Percentiles rank a stretch among this genome's conserved stretches.
These are phyloP conservation scores for Clusia tigrina DNA, from an alignment of 2,888 invertebrate species.

Conservation along the genomic window DNA sequence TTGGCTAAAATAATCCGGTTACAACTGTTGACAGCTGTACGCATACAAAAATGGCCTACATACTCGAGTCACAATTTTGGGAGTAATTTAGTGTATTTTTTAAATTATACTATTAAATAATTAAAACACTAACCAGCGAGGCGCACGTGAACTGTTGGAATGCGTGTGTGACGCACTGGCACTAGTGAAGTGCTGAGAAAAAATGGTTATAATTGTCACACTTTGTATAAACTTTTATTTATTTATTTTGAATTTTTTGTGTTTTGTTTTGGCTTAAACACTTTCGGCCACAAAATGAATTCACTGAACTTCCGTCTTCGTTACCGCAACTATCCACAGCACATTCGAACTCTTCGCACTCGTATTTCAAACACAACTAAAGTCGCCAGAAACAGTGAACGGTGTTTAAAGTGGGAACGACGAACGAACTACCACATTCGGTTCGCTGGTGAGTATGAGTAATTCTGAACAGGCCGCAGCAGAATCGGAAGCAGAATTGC, in stretches of 20 bases:
- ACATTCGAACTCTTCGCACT: slow-evolving; percentile 1
- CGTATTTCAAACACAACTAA: slow-evolving; percentile 2
- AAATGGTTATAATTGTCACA: slow-evolving; percentile 1
- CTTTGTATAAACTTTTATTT: slow-evolving; percentile 7
- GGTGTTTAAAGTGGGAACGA: background rate
- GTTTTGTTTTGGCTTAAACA: slow-evolving; percentile 2
- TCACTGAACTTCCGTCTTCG: background rate
- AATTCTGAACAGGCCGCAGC: too few species aligned
- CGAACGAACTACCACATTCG: background rate
- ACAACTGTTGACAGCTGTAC: too few species aligned
- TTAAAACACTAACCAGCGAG: background rate
- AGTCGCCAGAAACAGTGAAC: background rate
- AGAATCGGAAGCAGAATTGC: slow-evolving; percentile 12
- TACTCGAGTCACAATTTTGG: too few species aligned
- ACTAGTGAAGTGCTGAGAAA: background rate
- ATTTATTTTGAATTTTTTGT: slow-evolving; percentile 6
- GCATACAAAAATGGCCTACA: too few species aligned
- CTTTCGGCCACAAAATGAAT: background rate
- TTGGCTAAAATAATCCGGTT: too few species aligned
- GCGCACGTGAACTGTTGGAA: background rate
- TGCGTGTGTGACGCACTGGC: slow-evolving; percentile 1
- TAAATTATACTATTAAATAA: background rate
- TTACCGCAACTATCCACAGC: background rate
- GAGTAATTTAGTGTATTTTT: background rate
- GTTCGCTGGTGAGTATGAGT: background rate